Evolutionary conservation across 1,140 invertebrate genomes (phyloP), one percentile per base, ranked within the genome.

Genomic region (Penaeus indicus): DNA sequence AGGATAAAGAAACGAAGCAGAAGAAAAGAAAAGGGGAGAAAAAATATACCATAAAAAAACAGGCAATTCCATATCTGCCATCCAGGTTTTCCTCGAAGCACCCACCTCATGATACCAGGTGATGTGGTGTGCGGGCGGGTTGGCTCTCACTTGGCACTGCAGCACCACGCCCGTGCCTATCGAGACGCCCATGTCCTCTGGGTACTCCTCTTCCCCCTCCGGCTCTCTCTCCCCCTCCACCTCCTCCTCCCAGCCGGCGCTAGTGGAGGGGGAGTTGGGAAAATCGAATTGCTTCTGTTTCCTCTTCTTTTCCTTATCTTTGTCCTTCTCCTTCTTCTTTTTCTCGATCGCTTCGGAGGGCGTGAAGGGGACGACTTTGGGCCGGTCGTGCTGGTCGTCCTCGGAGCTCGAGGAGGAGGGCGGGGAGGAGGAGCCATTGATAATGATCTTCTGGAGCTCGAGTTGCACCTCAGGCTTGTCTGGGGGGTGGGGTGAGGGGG

Each of bases 111-210:
- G 47, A n/a, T 77, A 42, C 85, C 85, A 86, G 61, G 60, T 81
- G 77, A 86, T 63, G 62, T 77, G 85, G 38, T 67, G 80, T 1
- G 77, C 85, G 1, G 85, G 85, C 3, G 85, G 85, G 63, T 81
- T 86, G 61, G 85, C 77, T 18, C 85, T 80, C 32, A 86, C 85
- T 2, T 86, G 77, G 78, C 85, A 86, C 77, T 86, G 85, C 22
- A 86, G 62, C 10, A 86, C 85, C 1, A 42, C 85, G 7, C 85
- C 85, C 22, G 19, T 61, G 60, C 77, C 85, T n/a, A 54, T 21
- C 32, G 80, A 18, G 8, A 42, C 80, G 63, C 47, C 62, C 19
- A n/a, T 42, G 25, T 38, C 63, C 63, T 84, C 27, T 25, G 32
- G 25, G 19, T 8, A 38, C 69, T 80, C 77, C 32, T 86, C 77